These are phyloP conservation scores for Ochotona curzoniae DNA, from an alignment of 2,113 vertebrate genomes.

Conservation along the genomic window DNA sequence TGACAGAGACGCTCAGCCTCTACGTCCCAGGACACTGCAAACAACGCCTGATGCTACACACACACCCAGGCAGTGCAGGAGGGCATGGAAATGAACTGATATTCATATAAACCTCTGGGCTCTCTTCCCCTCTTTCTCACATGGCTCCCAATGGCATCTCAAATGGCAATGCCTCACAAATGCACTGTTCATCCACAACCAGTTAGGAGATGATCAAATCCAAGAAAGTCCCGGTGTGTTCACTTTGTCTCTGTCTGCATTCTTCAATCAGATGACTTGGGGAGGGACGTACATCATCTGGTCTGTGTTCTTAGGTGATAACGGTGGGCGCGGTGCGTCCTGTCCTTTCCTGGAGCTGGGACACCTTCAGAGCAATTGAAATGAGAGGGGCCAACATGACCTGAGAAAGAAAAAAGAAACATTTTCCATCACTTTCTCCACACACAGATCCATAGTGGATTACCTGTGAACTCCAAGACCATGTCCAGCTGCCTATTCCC, in stretches of 20 bases:
- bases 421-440: background rate
- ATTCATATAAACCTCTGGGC: background rate
- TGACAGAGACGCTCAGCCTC: background rate
- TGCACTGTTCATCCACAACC: background rate
- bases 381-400: slow-evolving; percentile 97
- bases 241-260: slow-evolving; percentile 3
- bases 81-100: background rate
- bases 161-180: background rate
- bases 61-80: background rate
- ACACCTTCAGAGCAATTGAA: slow-evolving; percentile 95
- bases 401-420: slow-evolving; percentile 80
- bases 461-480: background rate
- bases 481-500: background rate
- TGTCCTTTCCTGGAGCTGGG: slow-evolving; percentile 93
- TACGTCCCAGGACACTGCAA: background rate
- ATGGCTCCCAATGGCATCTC: background rate
- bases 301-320: slow-evolving; percentile 91
- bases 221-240: slow-evolving; percentile 41
- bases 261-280: slow-evolving; percentile 60
- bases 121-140: background rate
- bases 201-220: slow-evolving; percentile 11
- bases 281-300: slow-evolving; percentile 40
- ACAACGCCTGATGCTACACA: background rate
- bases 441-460: background rate
- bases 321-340: slow-evolving; percentile 94